Conservation (phyloP, 1,140 invertebrate species). For the Aradophagus sp. region DNA sequence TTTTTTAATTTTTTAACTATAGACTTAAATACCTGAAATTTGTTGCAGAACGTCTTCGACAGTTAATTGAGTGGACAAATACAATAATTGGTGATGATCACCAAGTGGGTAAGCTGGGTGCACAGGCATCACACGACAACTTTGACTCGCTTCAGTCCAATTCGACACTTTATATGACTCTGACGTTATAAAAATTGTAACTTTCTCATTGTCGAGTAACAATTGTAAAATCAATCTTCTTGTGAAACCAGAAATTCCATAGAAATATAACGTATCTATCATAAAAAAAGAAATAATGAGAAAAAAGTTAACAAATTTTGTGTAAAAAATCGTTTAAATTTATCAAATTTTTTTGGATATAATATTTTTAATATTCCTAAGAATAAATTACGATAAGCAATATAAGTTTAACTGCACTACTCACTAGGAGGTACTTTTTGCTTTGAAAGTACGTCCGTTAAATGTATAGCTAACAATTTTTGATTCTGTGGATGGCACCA, state of each 20-base stretch:
- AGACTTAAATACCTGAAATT: conserved; percentile 78
- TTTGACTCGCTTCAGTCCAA: conserved; percentile 57
- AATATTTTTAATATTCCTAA: no score
- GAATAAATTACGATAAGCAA: no score
- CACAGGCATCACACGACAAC: conserved; percentile 65
- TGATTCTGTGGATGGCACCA: conserved; percentile 90
- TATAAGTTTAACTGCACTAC: no score
- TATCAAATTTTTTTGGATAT: no score
- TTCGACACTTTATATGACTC: conserved; percentile 68
- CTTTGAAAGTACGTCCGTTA: conserved; percentile 83
- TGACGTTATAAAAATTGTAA: conserved; percentile 82
- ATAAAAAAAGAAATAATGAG: conserved; percentile 6
- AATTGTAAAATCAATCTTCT: conserved; percentile 89
- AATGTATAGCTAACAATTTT: conserved; percentile 84
- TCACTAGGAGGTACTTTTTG: conserved; percentile 79
- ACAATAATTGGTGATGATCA: conserved; percentile 80
- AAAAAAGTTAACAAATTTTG: no score
- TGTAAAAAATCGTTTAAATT: no score
- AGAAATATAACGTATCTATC: conserved; percentile 74
- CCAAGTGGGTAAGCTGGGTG: conserved; percentile 75
- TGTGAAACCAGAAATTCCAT: conserved; percentile 89
- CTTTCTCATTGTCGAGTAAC: conserved; percentile 89
- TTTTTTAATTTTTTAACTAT: no score
- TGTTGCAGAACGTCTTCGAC: conserved; percentile 77
- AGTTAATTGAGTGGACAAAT: conserved; percentile 84